These are phyloP conservation scores for Penaeus indicus DNA, from an alignment of 1,140 invertebrate genomes.

Conservation along the genomic window DNA sequence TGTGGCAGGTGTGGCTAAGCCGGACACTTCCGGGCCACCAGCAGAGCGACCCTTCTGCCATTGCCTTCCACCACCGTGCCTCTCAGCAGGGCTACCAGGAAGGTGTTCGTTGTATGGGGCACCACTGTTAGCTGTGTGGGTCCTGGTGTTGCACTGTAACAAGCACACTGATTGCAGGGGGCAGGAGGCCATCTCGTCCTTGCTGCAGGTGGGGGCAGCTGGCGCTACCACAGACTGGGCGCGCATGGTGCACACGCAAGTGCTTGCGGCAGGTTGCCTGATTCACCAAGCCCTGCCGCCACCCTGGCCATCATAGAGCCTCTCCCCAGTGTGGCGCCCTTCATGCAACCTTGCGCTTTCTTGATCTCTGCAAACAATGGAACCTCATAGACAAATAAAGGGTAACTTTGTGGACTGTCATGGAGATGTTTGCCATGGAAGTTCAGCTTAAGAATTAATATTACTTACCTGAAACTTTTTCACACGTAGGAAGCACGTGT, in stretches of 20 bases:
- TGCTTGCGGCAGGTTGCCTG: constrained; percentile 65
- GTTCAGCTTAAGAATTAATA: not conserved
- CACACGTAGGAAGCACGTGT: constrained; percentile 56
- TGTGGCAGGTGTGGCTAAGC: not conserved
- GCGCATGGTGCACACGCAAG: constrained; percentile 58
- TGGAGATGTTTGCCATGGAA: not conserved
- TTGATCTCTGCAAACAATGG: too few relatives aligned
- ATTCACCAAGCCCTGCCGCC: constrained; percentile 65
- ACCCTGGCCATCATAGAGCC: constrained; percentile 64
- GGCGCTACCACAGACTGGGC: not conserved
- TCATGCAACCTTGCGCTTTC: constrained; percentile 42
- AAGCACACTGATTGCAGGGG: not conserved
- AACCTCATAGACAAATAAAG: too few relatives aligned
- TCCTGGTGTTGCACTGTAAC: not conserved
- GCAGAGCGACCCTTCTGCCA: not conserved
- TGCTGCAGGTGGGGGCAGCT: not conserved
- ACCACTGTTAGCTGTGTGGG: not conserved
- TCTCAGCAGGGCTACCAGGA: not conserved
- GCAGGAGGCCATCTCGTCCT: not conserved
- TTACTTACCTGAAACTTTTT: constrained; percentile 50
- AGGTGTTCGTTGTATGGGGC: not conserved
- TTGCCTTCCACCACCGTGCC: not conserved
- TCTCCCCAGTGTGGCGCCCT: constrained; percentile 57
- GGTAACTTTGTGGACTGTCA: too few relatives aligned
- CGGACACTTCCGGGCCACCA: not conserved